A percentile compares a stretch with the other conserved stretches of the same genome.
Conservation (phyloP, 2,888 invertebrate species). For the Agrochola lychnidis region DNA sequence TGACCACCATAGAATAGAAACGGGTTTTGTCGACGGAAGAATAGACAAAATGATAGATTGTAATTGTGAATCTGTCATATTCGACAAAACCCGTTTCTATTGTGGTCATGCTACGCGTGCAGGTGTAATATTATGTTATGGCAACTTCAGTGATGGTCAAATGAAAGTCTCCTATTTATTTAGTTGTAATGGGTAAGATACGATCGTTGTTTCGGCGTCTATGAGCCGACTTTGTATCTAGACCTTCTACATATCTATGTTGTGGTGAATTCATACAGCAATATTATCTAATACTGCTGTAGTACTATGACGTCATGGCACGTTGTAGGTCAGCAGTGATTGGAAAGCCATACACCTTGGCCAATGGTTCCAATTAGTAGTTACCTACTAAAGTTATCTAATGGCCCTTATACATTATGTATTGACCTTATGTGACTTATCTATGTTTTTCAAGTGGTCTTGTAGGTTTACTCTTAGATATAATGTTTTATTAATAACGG, state of each 20-base stretch:
- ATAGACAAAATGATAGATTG: too few species aligned
- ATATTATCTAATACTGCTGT: conserved; percentile 45
- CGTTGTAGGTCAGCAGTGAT: conserved; percentile 59
- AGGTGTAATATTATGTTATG: not conserved
- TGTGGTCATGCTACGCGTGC: too few species aligned
- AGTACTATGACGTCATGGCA: conserved; percentile 39
- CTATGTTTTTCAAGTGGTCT: conserved; percentile 16
- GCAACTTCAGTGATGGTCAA: not conserved
- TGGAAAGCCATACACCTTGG: conserved; percentile 60
- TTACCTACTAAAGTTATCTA: conserved; percentile 41
- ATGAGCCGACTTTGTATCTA: not conserved
- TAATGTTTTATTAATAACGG: conserved; percentile 5
- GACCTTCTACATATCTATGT: conserved; percentile 1
- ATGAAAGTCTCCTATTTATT: not conserved
- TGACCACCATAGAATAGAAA: too few species aligned
- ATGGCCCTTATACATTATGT: conserved; percentile 12
- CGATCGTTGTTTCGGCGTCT: not conserved
- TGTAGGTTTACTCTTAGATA: not conserved
- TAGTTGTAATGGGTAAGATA: not conserved
- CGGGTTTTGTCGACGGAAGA: too few species aligned
- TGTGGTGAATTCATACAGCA: conserved; percentile 4
- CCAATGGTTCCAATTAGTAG: conserved; percentile 41
- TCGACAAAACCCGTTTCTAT: too few species aligned
- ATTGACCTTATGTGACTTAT: conserved; percentile 3
- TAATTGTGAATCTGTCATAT: too few species aligned